Base-by-base conservation (phyloP, 1,140 invertebrate species). In the Eupeodes corollae region DNA sequence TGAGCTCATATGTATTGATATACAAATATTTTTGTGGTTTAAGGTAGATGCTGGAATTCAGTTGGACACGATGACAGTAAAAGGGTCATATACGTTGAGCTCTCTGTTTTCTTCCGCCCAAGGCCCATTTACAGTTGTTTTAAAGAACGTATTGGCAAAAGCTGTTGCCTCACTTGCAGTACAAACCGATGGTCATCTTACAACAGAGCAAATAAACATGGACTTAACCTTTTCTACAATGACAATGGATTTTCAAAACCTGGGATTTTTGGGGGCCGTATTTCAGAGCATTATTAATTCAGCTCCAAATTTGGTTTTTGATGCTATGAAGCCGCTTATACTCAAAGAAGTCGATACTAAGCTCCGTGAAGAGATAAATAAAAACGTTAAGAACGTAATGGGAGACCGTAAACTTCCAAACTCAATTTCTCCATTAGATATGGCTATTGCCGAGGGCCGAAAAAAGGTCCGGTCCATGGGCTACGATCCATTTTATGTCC, bases 251-350 rank as follows among this genome's bases (percentile, higher is more conserved):
- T 90, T 91, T 53, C 75, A 86, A 60, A 87, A 88, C 61, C 70
- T 88, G 0, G 86, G 86, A 5, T 78, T 87, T 44, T 68, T 87
- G 30, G 83, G 81, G 0, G 71, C 74, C 15, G 73, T 89, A 47
- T 80, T 89, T 49, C 85, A 89, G 70, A 75, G 83, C 1, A 70
- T 88, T 26, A 75, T 89, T 3, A 88, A 89, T 61, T 83, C 85
- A 0, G 73, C 88, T 0, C 86, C 86, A 0, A 77, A 77, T n/a
- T 79, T 88, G 39, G 72, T 91, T 0, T 91, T 91, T 54, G 86
- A 90, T 56, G 83, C 82, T 12, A 84, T 90, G 47, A 90, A 90
- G 59, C 87, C 87, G 0, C 86, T 84, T 47, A 80, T 90, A 52
- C 67, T 90, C 6, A 77, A 76, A 50, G 79, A 88, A 66, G 82